A percentile compares a stretch with the other conserved stretches of the same genome.
These are phyloP conservation scores for Sthenelais limicola DNA, from an alignment of 2,888 invertebrate genomes.

Conservation along the genomic window DNA sequence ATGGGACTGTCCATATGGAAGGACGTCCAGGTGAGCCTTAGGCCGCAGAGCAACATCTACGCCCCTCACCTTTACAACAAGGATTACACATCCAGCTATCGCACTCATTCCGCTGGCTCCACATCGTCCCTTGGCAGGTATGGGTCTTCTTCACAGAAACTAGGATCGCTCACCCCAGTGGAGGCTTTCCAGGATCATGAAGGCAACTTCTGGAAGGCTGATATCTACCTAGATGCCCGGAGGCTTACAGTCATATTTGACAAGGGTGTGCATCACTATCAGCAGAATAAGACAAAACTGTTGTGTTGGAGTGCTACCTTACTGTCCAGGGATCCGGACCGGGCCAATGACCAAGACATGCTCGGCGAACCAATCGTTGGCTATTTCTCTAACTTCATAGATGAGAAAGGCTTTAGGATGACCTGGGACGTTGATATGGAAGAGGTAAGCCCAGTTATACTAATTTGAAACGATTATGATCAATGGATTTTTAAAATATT, in stretches of 20 bases:
- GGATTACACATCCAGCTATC: conserved; percentile 32
- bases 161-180: conserved; percentile 41
- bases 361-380: conserved; percentile 47
- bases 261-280: conserved; percentile 54
- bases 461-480: too few species aligned
- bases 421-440: conserved; percentile 49
- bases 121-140: conserved; percentile 5
- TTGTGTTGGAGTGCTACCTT: conserved; percentile 49
- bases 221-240: conserved; percentile 34
- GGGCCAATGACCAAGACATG: conserved; percentile 52
- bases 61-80: conserved; percentile 39
- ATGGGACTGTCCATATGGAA: conserved; percentile 47
- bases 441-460: conserved; percentile 52
- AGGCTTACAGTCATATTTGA: conserved; percentile 49
- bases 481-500: too few species aligned
- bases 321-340: conserved; percentile 49
- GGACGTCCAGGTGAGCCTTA: conserved; percentile 36
- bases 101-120: conserved; percentile 9
- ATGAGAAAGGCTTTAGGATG: conserved; percentile 53
- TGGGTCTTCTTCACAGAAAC: not conserved
- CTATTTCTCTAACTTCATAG: conserved; percentile 55
- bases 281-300: conserved; percentile 53
- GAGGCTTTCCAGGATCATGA: conserved; percentile 54
- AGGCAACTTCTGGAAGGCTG: conserved; percentile 55
- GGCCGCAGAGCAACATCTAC: conserved; percentile 8